Evolutionary conservation across 2,113 vertebrate species (phyloP).

Genomic region (Gavia stellata): DNA sequence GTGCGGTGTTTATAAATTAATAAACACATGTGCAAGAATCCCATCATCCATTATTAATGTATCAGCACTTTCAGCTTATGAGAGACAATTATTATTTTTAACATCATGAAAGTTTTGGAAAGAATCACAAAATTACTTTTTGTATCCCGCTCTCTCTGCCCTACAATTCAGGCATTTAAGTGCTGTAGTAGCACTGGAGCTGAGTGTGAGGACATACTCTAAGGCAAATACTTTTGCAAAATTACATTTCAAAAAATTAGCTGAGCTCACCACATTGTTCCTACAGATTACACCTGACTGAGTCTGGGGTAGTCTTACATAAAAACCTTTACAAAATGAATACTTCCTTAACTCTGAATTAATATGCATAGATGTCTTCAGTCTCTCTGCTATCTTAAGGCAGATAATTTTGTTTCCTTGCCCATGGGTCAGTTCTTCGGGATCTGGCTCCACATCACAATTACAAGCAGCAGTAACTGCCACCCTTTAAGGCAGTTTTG

Average conservation of each 20-base stretch:
- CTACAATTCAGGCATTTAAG: background rate
- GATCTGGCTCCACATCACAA: background rate
- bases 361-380: background rate
- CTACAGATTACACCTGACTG: background rate
- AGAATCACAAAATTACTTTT: background rate
- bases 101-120: background rate
- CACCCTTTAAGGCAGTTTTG: background rate
- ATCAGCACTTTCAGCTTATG: background rate
- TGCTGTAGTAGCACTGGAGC: background rate
- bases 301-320: background rate
- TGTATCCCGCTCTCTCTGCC: background rate
- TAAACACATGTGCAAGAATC: slow-evolving; percentile 36
- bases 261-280: background rate
- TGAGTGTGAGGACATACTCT: background rate
- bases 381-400: background rate
- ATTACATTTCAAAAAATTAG: background rate
- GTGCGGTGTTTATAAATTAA: slow-evolving; percentile 55
- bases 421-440: background rate
- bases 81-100: slow-evolving; percentile 16
- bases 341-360: background rate
- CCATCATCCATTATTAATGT: slow-evolving; percentile 47
- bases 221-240: background rate
- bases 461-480: background rate
- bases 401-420: background rate
- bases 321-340: background rate